Conservation (phyloP, 1,140 invertebrate species). For the Cydia fagiglandana region DNA sequence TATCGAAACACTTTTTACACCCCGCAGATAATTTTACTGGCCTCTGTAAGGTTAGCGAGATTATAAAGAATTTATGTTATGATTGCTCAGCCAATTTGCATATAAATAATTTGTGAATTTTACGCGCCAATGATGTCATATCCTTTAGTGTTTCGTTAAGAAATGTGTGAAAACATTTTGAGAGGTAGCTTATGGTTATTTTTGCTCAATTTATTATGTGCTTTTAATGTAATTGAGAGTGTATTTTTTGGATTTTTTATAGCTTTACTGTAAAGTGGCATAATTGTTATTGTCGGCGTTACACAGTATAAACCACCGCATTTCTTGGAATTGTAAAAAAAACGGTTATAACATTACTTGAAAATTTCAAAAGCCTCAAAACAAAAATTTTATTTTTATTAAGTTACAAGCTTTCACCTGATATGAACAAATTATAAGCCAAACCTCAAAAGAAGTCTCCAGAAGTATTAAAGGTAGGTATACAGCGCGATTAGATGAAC, state of each 20-base stretch:
- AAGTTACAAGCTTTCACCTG: neutral
- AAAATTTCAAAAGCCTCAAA: neutral
- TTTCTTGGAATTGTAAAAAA: neutral
- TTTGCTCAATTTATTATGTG: conserved; percentile 23
- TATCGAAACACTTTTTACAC: conserved; percentile 41
- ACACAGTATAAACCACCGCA: neutral
- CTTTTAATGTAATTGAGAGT: neutral
- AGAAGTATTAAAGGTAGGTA: no score
- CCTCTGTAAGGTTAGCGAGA: conserved; percentile 43
- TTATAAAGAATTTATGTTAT: conserved; percentile 61
- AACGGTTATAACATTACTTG: no score
- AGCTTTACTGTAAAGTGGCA: neutral
- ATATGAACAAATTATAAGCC: no score
- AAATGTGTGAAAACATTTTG: conserved; percentile 45
- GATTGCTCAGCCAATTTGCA: conserved; percentile 64
- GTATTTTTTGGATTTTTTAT: conserved; percentile 16
- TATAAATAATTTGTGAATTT: conserved; percentile 64
- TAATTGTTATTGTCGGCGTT: conserved; percentile 4
- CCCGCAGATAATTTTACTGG: conserved; percentile 45
- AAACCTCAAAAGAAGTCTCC: no score
- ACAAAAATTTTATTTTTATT: neutral
- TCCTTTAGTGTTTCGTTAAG: conserved; percentile 50
- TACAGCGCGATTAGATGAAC: no score
- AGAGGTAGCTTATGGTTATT: conserved; percentile 18
- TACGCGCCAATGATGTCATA: conserved; percentile 58